Conservation (phyloP, 2,888 invertebrate genomes). For the Lycaena phlaeas region DNA sequence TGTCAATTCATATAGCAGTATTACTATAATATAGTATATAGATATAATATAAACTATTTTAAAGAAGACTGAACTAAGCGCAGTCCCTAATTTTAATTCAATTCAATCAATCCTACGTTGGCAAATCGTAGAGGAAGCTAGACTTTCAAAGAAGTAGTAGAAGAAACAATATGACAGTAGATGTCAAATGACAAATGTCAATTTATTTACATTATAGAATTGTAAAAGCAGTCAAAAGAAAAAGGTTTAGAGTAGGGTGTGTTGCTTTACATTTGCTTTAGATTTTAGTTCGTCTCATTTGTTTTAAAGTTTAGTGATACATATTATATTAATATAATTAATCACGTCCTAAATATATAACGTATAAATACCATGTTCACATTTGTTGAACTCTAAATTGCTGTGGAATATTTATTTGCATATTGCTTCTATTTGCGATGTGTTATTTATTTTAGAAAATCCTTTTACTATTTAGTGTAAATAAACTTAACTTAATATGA, state of each 20-base stretch:
- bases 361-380: neutral
- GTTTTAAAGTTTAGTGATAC: conserved; percentile 14
- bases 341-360: too few species aligned
- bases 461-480: conserved; percentile 2
- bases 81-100: too few species aligned
- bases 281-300: conserved; percentile 26
- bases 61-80: too few species aligned
- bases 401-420: neutral
- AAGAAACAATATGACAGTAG: too few species aligned
- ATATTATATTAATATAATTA: conserved; percentile 15
- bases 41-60: too few species aligned
- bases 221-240: conserved; percentile 49
- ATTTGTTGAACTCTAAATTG: neutral
- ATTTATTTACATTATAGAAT: conserved; percentile 25
- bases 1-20: too few species aligned
- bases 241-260: conserved; percentile 61
- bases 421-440: neutral
- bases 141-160: too few species aligned
- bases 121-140: too few species aligned
- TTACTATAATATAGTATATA: too few species aligned
- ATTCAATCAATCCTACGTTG: too few species aligned
- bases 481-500: neutral
- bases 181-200: conserved; percentile 15
- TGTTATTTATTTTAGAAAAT: neutral
- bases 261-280: conserved; percentile 45